Evolutionary conservation across 2,888 invertebrate genomes (phyloP).

Genomic region (Drosophila putrida): DNA sequence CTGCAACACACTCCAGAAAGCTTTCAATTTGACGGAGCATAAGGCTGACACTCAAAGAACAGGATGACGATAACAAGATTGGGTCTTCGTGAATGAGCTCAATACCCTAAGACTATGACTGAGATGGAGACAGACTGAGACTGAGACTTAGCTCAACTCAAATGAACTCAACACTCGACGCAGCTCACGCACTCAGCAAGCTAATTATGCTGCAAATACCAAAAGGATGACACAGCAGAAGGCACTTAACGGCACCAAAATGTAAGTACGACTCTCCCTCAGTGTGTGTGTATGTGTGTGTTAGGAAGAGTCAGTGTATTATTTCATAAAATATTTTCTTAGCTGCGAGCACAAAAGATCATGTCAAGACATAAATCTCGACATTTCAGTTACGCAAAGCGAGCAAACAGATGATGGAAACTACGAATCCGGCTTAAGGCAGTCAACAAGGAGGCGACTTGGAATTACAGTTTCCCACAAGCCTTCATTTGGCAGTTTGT

Average conservation of each 20-base stretch:
- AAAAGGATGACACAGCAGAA: slow-evolving; percentile 74
- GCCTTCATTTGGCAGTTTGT: slow-evolving; percentile 47
- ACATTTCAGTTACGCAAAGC: slow-evolving; percentile 73
- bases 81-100: slow-evolving; percentile 11
- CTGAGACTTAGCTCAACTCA: slow-evolving; percentile 31
- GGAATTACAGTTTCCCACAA: slow-evolving; percentile 44
- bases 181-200: slow-evolving; percentile 70
- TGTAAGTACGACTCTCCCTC: slow-evolving; percentile 13
- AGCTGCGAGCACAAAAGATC: slow-evolving; percentile 77
- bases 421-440: slow-evolving; percentile 52
- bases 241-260: slow-evolving; percentile 73
- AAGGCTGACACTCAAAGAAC: slow-evolving; percentile 28
- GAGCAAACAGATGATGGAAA: slow-evolving; percentile 56
- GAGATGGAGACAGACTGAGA: slow-evolving; percentile 11
- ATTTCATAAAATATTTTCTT: slow-evolving; percentile 81
- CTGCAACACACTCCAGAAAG: slow-evolving; percentile 22
- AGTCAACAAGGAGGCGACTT: slow-evolving; percentile 16
- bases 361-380: slow-evolving; percentile 80
- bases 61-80: slow-evolving; percentile 32
- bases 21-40: slow-evolving; percentile 53
- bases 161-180: slow-evolving; percentile 33
- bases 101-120: neutral
- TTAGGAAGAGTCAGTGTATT: slow-evolving; percentile 46
- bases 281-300: slow-evolving; percentile 14
- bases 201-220: slow-evolving; percentile 79